Percentiles rank a stretch among this genome's conserved stretches.
Conservation (phyloP, 2,113 vertebrate genomes). For the Apteryx owenii region DNA sequence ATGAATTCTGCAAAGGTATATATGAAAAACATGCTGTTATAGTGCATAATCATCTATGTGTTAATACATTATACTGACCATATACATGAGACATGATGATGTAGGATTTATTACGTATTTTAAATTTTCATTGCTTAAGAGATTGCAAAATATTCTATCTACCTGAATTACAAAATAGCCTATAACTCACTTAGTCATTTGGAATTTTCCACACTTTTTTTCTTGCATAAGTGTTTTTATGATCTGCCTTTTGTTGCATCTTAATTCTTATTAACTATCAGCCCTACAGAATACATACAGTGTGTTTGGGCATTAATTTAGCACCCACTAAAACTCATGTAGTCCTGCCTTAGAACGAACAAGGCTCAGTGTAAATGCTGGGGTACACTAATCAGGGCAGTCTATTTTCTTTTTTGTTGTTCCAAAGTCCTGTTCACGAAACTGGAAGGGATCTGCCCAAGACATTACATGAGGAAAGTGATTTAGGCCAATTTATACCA, state of each 20-base stretch:
- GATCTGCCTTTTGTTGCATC: background rate
- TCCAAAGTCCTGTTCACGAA: background rate
- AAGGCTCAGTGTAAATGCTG: background rate
- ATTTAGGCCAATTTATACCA: background rate
- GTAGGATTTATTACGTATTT: background rate
- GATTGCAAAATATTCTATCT: background rate
- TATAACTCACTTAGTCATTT: background rate
- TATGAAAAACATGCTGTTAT: background rate
- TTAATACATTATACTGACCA: background rate
- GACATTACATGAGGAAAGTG: background rate
- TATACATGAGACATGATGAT: background rate
- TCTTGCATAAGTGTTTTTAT: background rate
- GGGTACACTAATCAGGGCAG: background rate
- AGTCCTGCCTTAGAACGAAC: background rate
- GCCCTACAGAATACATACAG: background rate
- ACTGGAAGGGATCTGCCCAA: background rate
- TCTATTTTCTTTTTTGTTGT: background rate
- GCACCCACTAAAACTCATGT: background rate
- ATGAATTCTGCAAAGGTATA: background rate
- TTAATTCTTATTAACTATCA: background rate
- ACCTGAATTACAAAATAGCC: background rate
- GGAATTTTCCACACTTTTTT: background rate
- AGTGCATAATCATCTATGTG: background rate
- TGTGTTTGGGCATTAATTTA: background rate
- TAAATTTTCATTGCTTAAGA: background rate